A percentile compares a stretch with the other conserved stretches of the same genome.
These are phyloP conservation scores for Helicoverpa armigera DNA, from an alignment of 1,140 invertebrate species.

Conservation along the genomic window DNA sequence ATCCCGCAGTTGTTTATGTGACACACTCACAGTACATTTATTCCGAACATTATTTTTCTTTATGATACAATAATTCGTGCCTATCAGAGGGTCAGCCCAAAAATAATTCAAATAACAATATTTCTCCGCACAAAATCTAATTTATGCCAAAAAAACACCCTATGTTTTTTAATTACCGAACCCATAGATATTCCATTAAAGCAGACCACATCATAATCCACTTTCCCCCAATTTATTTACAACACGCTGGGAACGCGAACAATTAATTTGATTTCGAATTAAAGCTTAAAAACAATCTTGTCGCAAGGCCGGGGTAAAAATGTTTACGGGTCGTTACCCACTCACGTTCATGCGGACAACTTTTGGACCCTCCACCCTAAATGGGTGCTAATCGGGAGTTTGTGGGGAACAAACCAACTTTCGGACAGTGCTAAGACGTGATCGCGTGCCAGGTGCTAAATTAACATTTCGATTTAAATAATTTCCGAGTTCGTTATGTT, in stretches of 20 bases:
- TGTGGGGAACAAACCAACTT: slow-evolving; percentile 46
- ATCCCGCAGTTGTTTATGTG: no score
- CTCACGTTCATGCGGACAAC: slow-evolving; percentile 40
- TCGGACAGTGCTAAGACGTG: slow-evolving; percentile 45
- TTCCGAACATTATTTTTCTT: no score
- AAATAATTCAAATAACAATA: no score
- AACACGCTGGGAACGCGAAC: not conserved
- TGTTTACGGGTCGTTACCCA: slow-evolving; percentile 47
- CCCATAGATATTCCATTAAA: slow-evolving; percentile 12
- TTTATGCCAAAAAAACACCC: not conserved
- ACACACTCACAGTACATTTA: no score
- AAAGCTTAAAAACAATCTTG: slow-evolving; percentile 33
- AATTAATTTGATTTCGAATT: slow-evolving; percentile 38
- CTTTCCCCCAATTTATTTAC: not conserved
- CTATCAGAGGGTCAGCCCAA: no score
- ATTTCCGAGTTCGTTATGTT: slow-evolving; percentile 41
- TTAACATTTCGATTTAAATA: slow-evolving; percentile 49
- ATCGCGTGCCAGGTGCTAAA: slow-evolving; percentile 43
- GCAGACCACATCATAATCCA: slow-evolving; percentile 1
- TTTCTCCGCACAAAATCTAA: not conserved
- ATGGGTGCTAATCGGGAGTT: slow-evolving; percentile 43
- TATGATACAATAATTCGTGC: no score
- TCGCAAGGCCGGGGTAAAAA: slow-evolving; percentile 31
- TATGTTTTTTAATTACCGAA: not conserved
- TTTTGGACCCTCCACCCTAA: slow-evolving; percentile 20